phyloP scores from a whole-genome alignment of 2,797 vertebrate genomes.

The Enteromius afrohamiltoni region DNA sequence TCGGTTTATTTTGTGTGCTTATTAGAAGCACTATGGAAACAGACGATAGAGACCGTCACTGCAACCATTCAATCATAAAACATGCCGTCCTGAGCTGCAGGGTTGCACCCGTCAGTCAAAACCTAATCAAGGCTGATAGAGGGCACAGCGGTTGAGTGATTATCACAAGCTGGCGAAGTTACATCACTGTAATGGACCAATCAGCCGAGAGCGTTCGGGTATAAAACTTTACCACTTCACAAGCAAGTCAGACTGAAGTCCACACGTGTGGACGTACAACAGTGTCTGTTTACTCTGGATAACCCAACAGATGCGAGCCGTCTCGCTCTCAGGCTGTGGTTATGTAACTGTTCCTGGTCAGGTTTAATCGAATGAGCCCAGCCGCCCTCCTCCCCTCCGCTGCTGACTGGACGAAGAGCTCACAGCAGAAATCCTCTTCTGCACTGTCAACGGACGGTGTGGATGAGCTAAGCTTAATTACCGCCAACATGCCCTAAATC shows the following conservation, averaged over 20 bases:
- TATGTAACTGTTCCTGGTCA: slow-evolving; percentile 52
- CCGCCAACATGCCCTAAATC: slow-evolving; percentile 1
- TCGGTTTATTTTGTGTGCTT: not conserved
- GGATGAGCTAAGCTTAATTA: slow-evolving; percentile 37
- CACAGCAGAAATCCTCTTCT: slow-evolving; percentile 36
- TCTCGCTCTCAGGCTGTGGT: slow-evolving; percentile 23
- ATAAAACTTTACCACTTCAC: not conserved
- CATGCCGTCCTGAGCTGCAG: not conserved
- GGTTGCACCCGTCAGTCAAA: not conserved
- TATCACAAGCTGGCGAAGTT: slow-evolving; percentile 5
- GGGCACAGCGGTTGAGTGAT: slow-evolving; percentile 19
- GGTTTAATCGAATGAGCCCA: slow-evolving; percentile 51
- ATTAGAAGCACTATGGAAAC: not conserved
- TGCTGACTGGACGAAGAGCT: slow-evolving; percentile 48
- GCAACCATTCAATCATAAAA: slow-evolving; percentile 1
- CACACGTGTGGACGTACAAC: not conserved
- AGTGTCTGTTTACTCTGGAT: not conserved
- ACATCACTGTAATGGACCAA: slow-evolving; percentile 21
- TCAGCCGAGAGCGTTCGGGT: not conserved
- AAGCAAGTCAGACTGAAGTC: not conserved
- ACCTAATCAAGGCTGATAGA: not conserved
- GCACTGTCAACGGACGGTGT: slow-evolving; percentile 12
- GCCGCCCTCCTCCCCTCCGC: slow-evolving; percentile 5
- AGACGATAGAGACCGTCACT: not conserved
- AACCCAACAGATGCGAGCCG: slow-evolving; percentile 12